A percentile compares a stretch with the other conserved stretches of the same genome.
phyloP scores from a whole-genome alignment of 2,888 invertebrate species.

The Hipparchia sbordonii region DNA sequence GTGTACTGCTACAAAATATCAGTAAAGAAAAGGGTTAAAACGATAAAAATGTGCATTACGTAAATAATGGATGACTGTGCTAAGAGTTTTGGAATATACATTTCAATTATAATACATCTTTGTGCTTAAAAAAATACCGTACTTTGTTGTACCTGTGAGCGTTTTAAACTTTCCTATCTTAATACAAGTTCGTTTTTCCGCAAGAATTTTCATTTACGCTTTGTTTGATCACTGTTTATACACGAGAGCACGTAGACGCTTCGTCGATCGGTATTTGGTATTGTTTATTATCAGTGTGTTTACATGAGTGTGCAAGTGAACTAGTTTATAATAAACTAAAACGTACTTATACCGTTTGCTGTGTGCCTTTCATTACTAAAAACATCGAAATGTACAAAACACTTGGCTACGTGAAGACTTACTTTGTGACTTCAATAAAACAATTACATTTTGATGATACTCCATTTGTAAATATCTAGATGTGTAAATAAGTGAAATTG shows the following conservation, averaged over 20 bases:
- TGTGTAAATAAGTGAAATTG: conserved; percentile 45
- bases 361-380: conserved; percentile 30
- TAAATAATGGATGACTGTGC: conserved; percentile 9
- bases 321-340: conserved; percentile 35
- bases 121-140: conserved; percentile 1
- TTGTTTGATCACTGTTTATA: conserved; percentile 54
- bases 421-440: not conserved
- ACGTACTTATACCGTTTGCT: conserved; percentile 33
- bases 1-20: not conserved
- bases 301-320: conserved; percentile 31
- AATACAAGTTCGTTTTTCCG: conserved; percentile 28
- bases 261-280: conserved; percentile 41
- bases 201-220: conserved; percentile 38
- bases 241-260: conserved; percentile 53
- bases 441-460: conserved; percentile 7
- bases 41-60: not conserved
- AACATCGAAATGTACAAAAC: conserved; percentile 28
- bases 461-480: conserved; percentile 41
- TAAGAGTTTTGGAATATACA: not conserved
- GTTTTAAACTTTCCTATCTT: conserved; percentile 24
- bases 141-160: not conserved
- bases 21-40: not conserved
- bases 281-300: conserved; percentile 31
- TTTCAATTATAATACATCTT: not conserved
- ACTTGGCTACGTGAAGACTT: conserved; percentile 32